Percentiles rank a stretch among this genome's conserved stretches.
These are phyloP conservation scores for Ophraella communa DNA, from an alignment of 2,888 invertebrate genomes.

Conservation along the genomic window DNA sequence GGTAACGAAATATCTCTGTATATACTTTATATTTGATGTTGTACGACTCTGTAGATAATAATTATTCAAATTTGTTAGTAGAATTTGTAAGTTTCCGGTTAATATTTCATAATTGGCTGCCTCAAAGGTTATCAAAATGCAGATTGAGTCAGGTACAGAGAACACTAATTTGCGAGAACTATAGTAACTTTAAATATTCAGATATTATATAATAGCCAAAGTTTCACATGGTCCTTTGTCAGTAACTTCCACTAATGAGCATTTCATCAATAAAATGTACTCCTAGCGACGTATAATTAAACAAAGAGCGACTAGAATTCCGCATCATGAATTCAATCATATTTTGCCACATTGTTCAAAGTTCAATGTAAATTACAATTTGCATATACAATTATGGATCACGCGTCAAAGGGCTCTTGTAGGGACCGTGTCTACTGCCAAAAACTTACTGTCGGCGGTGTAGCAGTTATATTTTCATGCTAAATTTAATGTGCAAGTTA, in stretches of 20 bases:
- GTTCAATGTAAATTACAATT: constrained; percentile 58
- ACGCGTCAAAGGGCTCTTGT: constrained; percentile 47
- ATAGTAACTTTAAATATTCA: constrained; percentile 29
- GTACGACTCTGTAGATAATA: not conserved
- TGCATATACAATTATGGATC: constrained; percentile 58
- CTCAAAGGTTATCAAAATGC: constrained; percentile 32
- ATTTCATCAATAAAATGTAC: constrained; percentile 41
- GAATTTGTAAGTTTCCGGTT: not conserved
- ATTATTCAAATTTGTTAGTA: not conserved
- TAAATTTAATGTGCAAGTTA: constrained; percentile 5
- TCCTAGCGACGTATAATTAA: constrained; percentile 51
- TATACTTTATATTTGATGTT: not conserved
- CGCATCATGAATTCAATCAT: constrained; percentile 49
- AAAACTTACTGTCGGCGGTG: constrained; percentile 42
- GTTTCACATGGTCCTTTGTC: constrained; percentile 43
- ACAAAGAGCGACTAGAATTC: constrained; percentile 51
- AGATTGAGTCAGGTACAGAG: constrained; percentile 38
- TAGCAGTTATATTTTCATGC: constrained; percentile 22
- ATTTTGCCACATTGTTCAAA: constrained; percentile 56
- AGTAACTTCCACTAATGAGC: constrained; percentile 40
- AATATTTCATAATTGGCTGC: constrained; percentile 21
- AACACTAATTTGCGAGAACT: constrained; percentile 29
- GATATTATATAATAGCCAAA: constrained; percentile 38
- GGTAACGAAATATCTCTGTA: too few species aligned
- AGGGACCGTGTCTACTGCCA: constrained; percentile 32